Conservation (phyloP, 2,888 invertebrate species). For the Melanchra persicariae region DNA sequence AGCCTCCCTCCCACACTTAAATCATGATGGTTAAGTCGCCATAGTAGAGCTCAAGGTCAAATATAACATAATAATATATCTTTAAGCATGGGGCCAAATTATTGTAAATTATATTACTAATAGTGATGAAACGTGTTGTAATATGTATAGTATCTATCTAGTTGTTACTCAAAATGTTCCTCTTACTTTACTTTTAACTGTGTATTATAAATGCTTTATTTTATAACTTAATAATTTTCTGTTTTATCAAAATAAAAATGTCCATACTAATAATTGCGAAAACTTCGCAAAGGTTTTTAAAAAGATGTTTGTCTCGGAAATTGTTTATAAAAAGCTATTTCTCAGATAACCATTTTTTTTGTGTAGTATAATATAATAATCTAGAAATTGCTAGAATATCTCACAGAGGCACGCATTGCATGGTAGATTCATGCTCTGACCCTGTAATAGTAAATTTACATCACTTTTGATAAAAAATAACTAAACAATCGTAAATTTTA, state of each 20-base stretch:
- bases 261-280: background rate
- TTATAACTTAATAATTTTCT: background rate
- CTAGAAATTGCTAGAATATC: background rate
- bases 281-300: background rate
- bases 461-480: background rate
- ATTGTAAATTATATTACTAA: conserved; percentile 11
- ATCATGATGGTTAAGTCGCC: background rate
- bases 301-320: conserved; percentile 26
- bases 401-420: background rate
- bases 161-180: conserved; percentile 39
- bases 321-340: conserved; percentile 12
- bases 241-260: background rate
- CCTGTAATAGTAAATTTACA: background rate
- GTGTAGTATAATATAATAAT: background rate
- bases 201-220: too few species aligned
- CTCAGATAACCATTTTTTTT: conserved; percentile 12
- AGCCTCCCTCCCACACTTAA: too few species aligned
- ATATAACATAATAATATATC: background rate
- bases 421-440: background rate
- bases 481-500: background rate
- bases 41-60: background rate
- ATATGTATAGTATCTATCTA: conserved; percentile 16
- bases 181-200: conserved; percentile 6
- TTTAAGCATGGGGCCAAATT: conserved; percentile 36
- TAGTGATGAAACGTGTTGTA: conserved; percentile 32